Evolutionary conservation across 35 echinoderm and acorn worm genomes (phyloP).

Genomic region (Hemicentrotus pulcherrimus): DNA sequence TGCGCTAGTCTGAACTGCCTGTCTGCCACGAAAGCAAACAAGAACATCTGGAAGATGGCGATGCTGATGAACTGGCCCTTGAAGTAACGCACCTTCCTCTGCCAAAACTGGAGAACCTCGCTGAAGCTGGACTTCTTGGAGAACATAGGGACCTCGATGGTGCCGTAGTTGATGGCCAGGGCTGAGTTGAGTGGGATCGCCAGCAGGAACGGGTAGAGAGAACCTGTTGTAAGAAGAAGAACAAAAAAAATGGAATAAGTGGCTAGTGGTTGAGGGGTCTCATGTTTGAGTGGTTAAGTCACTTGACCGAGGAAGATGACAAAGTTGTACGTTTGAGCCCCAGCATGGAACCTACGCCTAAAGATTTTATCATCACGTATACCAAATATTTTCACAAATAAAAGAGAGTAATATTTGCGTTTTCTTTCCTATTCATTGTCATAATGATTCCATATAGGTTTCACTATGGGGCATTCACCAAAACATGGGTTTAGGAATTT

Average conservation of each 20-base stretch:
- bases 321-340: no score
- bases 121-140: constrained; percentile 45
- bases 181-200: constrained; percentile 67
- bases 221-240: constrained; percentile 37
- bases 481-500: no score
- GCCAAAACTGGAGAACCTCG: constrained; percentile 61
- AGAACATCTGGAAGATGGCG: constrained; percentile 66
- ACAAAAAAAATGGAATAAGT: not conserved
- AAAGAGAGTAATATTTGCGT: no score
- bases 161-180: constrained; percentile 65
- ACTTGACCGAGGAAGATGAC: no score
- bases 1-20: not conserved
- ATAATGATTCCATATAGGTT: no score
- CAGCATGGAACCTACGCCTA: no score
- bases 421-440: no score
- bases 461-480: no score
- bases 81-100: constrained; percentile 68
- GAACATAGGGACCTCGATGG: constrained; percentile 72
- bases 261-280: no score
- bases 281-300: no score
- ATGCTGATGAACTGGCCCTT: constrained; percentile 78
- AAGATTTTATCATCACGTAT: no score
- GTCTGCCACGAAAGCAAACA: constrained; percentile 39
- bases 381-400: no score
- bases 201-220: constrained; percentile 65